These are phyloP conservation scores for Etheostoma spectabile DNA, from an alignment of 2,113 vertebrate genomes.

Conservation along the genomic window DNA sequence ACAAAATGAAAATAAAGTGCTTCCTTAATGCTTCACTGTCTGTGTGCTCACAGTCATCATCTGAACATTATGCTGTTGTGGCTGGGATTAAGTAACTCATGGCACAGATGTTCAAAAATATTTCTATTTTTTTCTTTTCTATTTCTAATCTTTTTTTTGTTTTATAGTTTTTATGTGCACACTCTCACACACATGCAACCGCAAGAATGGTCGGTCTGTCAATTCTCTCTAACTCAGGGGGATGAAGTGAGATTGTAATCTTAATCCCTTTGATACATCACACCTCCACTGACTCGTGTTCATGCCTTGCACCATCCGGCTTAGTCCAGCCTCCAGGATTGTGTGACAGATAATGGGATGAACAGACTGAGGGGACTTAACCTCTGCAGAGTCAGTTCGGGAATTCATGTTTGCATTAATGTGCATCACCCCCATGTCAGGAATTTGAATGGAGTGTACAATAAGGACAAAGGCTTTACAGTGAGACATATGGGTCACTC, in stretches of 20 bases:
- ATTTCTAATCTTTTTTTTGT: background rate
- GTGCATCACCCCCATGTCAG: constrained; percentile 15
- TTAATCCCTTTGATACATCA: constrained; percentile 63
- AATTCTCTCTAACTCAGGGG: constrained; percentile 34
- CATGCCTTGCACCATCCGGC: constrained; percentile 16
- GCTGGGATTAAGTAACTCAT: background rate
- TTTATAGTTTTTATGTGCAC: background rate
- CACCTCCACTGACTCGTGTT: constrained; percentile 41
- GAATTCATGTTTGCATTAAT: constrained; percentile 44
- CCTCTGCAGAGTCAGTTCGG: constrained; percentile 32
- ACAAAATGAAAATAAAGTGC: background rate
- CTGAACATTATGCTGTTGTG: background rate
- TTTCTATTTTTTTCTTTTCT: background rate
- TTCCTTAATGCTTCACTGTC: background rate
- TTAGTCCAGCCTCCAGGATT: constrained; percentile 43
- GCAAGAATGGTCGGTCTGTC: background rate
- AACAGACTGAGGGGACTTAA: constrained; percentile 40
- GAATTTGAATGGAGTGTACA: constrained; percentile 3
- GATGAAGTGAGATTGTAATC: constrained; percentile 57
- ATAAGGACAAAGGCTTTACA: constrained; percentile 14
- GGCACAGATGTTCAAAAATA: background rate
- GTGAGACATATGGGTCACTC: constrained; percentile 17
- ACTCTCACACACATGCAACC: background rate
- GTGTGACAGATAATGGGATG: constrained; percentile 47
- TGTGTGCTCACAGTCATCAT: background rate